Base-by-base conservation (phyloP, 2,888 invertebrate genomes). In the Leptogaster cylindrica region DNA sequence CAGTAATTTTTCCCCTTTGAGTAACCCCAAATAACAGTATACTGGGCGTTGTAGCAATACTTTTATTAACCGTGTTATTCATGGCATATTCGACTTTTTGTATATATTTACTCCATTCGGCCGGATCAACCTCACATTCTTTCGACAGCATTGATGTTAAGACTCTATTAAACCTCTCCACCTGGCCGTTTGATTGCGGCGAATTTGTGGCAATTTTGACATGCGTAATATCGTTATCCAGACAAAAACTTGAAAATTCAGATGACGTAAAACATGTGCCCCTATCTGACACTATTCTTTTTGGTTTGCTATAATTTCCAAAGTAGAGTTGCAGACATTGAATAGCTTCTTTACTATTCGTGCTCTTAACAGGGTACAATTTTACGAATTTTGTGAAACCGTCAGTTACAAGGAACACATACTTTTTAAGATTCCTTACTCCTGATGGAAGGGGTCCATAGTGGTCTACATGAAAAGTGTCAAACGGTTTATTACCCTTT, bases 231-330 rank as follows among this genome's bases (percentile, higher is more conserved):
- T 69, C 66, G 52, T 75, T 71, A 14, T 75, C 72, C 2, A 67
- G 44, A 61, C 76, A 77, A 66, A 75, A 77, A 3, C 68, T 55
- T 36, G 70, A 58, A 66, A 81, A 81, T 2, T 68, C 61, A 12
- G 73, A 70, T 1, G 77, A 75, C 0, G 50, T 51, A 44, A 44
- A 81, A 14, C 75, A 73, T 12, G 76, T 74, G n/a, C 79, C 79
- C 25, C 77, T 70, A 68, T 81, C 81, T 1, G 76, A 75, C 4
- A 81, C n/a, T 33, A 55, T 18, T 20, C 20, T 55, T n/a, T 28
- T 12, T n/a, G 51, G 31, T 16, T 28, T 51, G 5, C 58, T 58
- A n/a, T 41, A 58, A 4, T 18, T 23, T 1, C 2, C 25, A 12
- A 41, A 58, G 25, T 58, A 58, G 1, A 25, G 12, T 14, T 39